These are phyloP conservation scores for Caenorhabditis auriculariae DNA, from an alignment of 2,888 invertebrate genomes.

Conservation along the genomic window DNA sequence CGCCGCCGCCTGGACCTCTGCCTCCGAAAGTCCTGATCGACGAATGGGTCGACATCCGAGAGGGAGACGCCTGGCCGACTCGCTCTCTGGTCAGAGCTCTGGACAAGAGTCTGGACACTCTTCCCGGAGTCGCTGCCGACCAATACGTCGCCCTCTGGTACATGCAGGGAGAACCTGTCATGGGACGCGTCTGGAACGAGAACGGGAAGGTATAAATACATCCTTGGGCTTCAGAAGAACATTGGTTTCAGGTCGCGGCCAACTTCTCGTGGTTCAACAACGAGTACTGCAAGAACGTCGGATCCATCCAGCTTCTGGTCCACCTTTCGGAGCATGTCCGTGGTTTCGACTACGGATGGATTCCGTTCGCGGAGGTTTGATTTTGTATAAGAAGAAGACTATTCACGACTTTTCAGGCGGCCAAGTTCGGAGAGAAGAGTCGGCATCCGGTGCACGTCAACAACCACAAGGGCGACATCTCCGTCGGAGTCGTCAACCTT, in stretches of 20 bases:
- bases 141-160: constrained; percentile 61
- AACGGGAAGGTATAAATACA: constrained; percentile 41
- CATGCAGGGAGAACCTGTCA: constrained; percentile 54
- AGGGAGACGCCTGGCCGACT: constrained; percentile 51
- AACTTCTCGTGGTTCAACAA: constrained; percentile 52
- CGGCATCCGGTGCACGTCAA: constrained; percentile 50
- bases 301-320: constrained; percentile 47
- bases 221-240: background rate
- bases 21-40: constrained; percentile 48
- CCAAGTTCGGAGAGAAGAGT: constrained; percentile 47
- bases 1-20: constrained; percentile 20
- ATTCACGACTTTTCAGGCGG: constrained; percentile 28
- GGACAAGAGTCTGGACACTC: constrained; percentile 49
- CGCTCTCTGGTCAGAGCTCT: constrained; percentile 37
- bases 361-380: constrained; percentile 49
- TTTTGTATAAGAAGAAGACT: too few species aligned
- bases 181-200: constrained; percentile 60
- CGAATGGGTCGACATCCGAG: constrained; percentile 58
- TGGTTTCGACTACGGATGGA: constrained; percentile 60
- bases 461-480: constrained; percentile 54
- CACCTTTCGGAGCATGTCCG: constrained; percentile 54
- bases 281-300: constrained; percentile 52
- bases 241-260: constrained; percentile 42
- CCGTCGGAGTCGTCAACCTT: constrained; percentile 48
- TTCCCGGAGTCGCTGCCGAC: constrained; percentile 51